A percentile compares a stretch with the other conserved stretches of the same genome.
Evolutionary conservation across 23 tunicate species (phyloP).

Genomic region (Halocynthia roretzi): DNA sequence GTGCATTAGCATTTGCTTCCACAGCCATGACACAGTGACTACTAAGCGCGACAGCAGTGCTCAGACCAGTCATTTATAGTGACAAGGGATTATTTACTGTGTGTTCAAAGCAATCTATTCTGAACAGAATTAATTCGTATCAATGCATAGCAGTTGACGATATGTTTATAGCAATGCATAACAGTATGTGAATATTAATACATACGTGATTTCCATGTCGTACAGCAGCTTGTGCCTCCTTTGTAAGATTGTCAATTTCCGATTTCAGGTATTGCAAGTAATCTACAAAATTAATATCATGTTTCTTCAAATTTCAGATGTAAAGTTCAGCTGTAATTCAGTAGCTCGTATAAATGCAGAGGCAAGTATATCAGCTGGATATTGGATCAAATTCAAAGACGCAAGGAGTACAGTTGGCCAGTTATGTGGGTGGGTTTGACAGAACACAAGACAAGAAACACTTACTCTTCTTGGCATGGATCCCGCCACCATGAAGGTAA

Average conservation of each 20-base stretch:
- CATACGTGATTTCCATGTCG: conserved; percentile 63
- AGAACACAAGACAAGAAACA: not conserved
- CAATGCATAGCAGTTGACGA: too few species aligned
- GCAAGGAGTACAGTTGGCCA: not conserved
- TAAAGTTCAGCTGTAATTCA: not conserved
- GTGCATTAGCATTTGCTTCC: too few species aligned
- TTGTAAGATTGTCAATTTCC: conserved; percentile 40
- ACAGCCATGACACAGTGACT: not conserved
- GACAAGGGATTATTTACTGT: too few species aligned
- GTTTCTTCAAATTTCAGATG: not conserved
- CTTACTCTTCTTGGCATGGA: conserved; percentile 51
- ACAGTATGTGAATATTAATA: not conserved
- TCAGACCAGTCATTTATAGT: too few species aligned
- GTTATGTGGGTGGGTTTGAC: not conserved
- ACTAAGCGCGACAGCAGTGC: not conserved
- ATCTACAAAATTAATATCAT: conserved; percentile 25
- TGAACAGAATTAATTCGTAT: too few species aligned
- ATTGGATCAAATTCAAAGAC: not conserved
- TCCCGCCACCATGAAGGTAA: conserved; percentile 55
- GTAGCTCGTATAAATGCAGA: not conserved
- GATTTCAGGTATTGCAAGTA: conserved; percentile 38
- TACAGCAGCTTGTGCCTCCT: conserved; percentile 53
- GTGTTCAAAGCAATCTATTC: too few species aligned
- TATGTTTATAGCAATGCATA: too few species aligned
- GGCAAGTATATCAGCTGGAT: not conserved